phyloP scores from a whole-genome alignment of 2,797 vertebrate genomes.

The Sebastes itinus region DNA sequence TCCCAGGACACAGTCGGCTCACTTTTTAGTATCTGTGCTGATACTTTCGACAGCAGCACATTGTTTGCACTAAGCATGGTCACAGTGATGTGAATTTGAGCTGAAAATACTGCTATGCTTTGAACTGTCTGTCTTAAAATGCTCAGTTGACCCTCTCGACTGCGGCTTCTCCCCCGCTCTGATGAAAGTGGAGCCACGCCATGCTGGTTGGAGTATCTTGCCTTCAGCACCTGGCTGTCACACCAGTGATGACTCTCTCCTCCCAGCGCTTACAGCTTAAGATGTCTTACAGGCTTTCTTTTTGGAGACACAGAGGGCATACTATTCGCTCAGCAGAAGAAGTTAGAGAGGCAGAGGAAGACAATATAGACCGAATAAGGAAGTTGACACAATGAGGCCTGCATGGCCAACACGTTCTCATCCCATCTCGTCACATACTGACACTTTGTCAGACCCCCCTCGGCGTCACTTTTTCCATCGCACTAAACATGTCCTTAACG shows the following conservation, averaged over 20 bases:
- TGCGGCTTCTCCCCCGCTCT: slow-evolving; percentile 43
- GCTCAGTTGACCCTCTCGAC: slow-evolving; percentile 56
- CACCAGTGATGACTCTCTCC: slow-evolving; percentile 55
- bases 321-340: slow-evolving; percentile 39
- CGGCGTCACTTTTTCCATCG: no score
- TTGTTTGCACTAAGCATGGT: slow-evolving; percentile 42
- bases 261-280: slow-evolving; percentile 46
- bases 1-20: slow-evolving; percentile 39
- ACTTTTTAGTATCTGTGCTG: slow-evolving; percentile 43
- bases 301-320: slow-evolving; percentile 35
- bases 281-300: slow-evolving; percentile 47
- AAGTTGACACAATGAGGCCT: slow-evolving; percentile 44
- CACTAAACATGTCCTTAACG: no score
- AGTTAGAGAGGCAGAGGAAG: slow-evolving; percentile 28
- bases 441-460: no score
- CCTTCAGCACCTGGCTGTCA: slow-evolving; percentile 68
- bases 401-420: not conserved
- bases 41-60: slow-evolving; percentile 44
- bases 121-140: slow-evolving; percentile 53
- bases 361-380: slow-evolving; percentile 31
- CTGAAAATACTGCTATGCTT: slow-evolving; percentile 46
- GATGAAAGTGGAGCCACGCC: slow-evolving; percentile 56
- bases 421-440: no score
- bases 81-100: slow-evolving; percentile 38
- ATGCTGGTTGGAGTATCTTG: slow-evolving; percentile 44